Evolutionary conservation across 2,888 invertebrate species (phyloP).

Genomic region (Limnephilus auricula): DNA sequence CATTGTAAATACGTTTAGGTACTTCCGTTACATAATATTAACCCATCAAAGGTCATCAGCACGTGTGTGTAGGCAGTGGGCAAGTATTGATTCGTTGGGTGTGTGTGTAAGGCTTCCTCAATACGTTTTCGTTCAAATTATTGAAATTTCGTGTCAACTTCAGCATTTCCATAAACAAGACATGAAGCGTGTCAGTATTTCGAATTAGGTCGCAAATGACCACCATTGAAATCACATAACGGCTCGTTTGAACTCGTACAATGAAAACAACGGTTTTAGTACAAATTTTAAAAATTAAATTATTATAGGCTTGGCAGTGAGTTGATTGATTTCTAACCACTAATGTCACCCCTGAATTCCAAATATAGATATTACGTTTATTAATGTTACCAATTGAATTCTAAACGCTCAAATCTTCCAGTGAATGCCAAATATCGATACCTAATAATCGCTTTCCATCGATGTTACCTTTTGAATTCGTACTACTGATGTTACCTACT

Average conservation of each 20-base stretch:
- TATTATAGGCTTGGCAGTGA: not conserved
- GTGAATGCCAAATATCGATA: not conserved
- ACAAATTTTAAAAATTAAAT: not conserved
- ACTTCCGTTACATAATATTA: not conserved
- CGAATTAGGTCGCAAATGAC: constrained; percentile 30
- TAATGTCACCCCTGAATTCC: not conserved
- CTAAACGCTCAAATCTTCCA: not conserved
- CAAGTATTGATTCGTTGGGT: constrained; percentile 17
- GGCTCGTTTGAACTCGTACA: not conserved
- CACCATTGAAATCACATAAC: not conserved
- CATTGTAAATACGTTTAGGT: not conserved
- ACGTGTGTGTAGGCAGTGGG: not conserved
- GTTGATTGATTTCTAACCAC: not conserved
- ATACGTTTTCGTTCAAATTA: constrained; percentile 25
- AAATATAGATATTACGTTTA: not conserved
- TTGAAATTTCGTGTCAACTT: constrained; percentile 39
- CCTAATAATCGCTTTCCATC: too few relatives aligned
- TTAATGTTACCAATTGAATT: not conserved
- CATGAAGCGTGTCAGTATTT: constrained; percentile 13
- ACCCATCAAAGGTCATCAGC: constrained; percentile 28
- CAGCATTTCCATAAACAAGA: constrained; percentile 13
- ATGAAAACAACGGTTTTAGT: not conserved
- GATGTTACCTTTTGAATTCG: too few relatives aligned
- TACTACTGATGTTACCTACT: too few relatives aligned
- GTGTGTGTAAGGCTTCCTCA: constrained; percentile 33